A percentile compares a stretch with the other conserved stretches of the same genome.
Evolutionary conservation across 2,113 vertebrate genomes (phyloP).

Genomic region (Tachycineta bicolor): DNA sequence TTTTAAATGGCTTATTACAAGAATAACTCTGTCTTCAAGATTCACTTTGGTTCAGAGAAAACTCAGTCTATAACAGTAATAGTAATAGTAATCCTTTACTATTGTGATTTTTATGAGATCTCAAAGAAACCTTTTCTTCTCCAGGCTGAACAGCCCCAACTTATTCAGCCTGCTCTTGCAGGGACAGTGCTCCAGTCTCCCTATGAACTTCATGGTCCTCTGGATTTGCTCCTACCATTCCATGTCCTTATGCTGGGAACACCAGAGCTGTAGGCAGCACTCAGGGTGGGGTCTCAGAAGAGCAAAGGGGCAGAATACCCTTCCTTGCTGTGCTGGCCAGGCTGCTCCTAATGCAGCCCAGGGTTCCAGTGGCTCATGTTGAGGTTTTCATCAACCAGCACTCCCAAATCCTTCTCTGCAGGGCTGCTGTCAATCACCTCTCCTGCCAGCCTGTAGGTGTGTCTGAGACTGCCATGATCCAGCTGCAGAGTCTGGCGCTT

Average conservation of each 20-base stretch:
- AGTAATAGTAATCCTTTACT: not conserved
- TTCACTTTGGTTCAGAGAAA: not conserved
- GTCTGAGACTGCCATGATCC: not conserved
- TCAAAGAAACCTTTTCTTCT: not conserved
- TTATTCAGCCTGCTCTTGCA: not conserved
- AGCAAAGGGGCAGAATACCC: not conserved
- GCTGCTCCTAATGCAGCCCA: not conserved
- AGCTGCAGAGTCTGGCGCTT: not conserved
- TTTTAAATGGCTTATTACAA: not conserved
- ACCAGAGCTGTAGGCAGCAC: not conserved
- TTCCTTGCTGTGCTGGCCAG: accelerated
- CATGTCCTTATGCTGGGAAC: not conserved
- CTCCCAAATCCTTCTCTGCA: not conserved
- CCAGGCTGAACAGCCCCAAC: not conserved
- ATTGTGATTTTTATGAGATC: not conserved
- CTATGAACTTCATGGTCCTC: accelerated
- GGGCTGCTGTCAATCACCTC: not conserved
- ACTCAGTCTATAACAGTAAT: not conserved
- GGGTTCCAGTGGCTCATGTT: not conserved
- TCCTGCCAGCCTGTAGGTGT: too few relatives aligned
- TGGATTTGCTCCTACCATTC: not conserved
- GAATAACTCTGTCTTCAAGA: not conserved
- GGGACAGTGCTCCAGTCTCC: not conserved
- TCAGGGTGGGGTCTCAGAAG: not conserved
- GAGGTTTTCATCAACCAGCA: not conserved